Evolutionary conservation across 2,888 invertebrate genomes (phyloP).

Genomic region (Tenthredo scrophulariae): DNA sequence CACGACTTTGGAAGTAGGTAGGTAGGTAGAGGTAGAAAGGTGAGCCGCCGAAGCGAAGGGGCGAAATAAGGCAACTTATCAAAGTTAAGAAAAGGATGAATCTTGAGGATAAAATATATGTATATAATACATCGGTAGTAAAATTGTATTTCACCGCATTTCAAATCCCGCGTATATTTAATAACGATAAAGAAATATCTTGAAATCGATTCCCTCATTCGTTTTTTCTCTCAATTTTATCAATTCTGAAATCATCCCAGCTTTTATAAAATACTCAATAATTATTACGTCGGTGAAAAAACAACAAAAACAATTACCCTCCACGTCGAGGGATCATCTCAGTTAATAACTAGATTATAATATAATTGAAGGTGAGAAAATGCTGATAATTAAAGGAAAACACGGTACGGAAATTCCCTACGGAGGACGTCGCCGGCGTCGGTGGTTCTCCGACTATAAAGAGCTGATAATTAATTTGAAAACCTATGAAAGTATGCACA

Average conservation of each 20-base stretch:
- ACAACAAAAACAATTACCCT: neutral
- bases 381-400: neutral
- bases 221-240: neutral
- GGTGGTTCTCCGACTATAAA: neutral
- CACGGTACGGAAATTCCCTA: neutral
- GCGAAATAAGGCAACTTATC: slow-evolving; percentile 23
- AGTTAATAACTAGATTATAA: slow-evolving; percentile 9
- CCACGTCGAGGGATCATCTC: neutral
- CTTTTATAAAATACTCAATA: neutral
- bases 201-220: neutral
- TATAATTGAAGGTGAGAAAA: neutral
- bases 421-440: neutral
- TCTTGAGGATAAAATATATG: neutral
- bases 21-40: neutral
- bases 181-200: neutral
- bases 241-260: too few relatives aligned
- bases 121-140: neutral
- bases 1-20: slow-evolving; percentile 7
- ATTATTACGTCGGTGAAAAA: neutral
- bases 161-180: neutral
- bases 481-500: neutral
- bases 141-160: neutral
- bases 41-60: too few relatives aligned
- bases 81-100: slow-evolving; percentile 40
- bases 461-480: neutral